Base-by-base conservation (phyloP, 2,797 vertebrate species). In the Thunnus albacares region DNA sequence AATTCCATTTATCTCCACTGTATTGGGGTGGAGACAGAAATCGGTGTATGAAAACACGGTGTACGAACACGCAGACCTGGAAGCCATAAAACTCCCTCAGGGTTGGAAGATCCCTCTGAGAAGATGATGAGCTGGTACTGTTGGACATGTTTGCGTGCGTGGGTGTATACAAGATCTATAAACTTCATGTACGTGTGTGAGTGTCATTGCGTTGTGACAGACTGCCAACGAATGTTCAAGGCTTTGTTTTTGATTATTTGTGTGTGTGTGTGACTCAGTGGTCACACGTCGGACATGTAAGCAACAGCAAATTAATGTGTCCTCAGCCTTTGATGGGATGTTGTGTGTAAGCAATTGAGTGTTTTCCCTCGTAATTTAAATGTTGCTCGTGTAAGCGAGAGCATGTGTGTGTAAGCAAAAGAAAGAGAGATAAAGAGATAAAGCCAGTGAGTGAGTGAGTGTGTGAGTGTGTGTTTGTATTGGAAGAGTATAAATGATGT, bases 401-500 rank as follows among this genome's bases (percentile, higher is more conserved):
- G 51, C 15, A 26, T 79, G 67, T 72, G 78, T 76, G 71, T 74
- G 75, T 62, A 33, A 66, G 77, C 56, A 55, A 59, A 56, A 81
- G 51, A 60, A 1, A 56, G 52, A 11, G 12, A 75, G 59, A 80
- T n/a, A 14, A 22, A 26, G n/a, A 68, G 30, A 81, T 76, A 67
- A 80, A 76, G 52, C 43, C 52, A 30, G 71, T 35, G 35, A 45
- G 64, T 58, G 66, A 9, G 61, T 20, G 62, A 22, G 51, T 24
- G 24, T 24, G 24, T 10, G 69, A 51, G 57, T 26, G 58, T 63
- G 52, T 74, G 59, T 73, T 82, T 81, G 81, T 72, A 60, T 70
- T 63, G 33, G 52, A 74, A 47, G 70, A 79, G 80, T 70, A 79
- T 91, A 82, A 88, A 90, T 38, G 38, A 38, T 70, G 80, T 91